Conservation (phyloP, 2,888 invertebrate genomes). For the Vanessa cardui region DNA sequence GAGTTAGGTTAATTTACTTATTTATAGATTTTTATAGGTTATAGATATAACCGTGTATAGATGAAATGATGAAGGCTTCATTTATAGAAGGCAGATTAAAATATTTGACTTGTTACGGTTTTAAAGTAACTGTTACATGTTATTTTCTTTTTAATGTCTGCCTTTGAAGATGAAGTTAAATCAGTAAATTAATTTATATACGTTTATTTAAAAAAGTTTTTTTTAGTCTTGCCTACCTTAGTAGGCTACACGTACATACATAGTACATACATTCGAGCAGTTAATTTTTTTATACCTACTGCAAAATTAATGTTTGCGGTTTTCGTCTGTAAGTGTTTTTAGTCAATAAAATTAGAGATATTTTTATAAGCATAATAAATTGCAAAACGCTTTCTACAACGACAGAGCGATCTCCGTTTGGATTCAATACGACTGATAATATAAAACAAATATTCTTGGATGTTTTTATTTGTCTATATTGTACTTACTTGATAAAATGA, state of each 20-base stretch:
- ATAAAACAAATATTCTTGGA: constrained; percentile 10
- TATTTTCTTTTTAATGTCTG: background rate
- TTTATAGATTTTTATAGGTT: constrained; percentile 35
- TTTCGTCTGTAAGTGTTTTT: background rate
- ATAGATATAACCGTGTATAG: constrained; percentile 23
- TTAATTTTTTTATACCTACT: background rate
- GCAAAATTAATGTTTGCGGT: constrained; percentile 1
- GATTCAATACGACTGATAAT: constrained; percentile 1
- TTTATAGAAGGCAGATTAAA: constrained; percentile 17
- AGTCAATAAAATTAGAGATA: constrained; percentile 3
- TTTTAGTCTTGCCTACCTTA: too few species aligned
- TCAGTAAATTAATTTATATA: background rate
- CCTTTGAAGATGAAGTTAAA: background rate
- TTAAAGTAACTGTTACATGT: background rate
- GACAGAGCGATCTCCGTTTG: background rate
- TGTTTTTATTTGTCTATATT: constrained; percentile 9
- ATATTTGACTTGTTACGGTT: background rate
- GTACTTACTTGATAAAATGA: background rate
- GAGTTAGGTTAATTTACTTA: constrained; percentile 35
- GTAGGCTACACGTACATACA: too few species aligned
- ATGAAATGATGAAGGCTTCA: constrained; percentile 23
- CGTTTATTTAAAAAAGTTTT: too few species aligned
- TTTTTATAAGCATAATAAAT: background rate
- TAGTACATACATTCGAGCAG: too few species aligned
- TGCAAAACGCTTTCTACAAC: background rate